Evolutionary conservation across 2,113 vertebrate species (phyloP).

Genomic region (Actenoides hombroni): DNA sequence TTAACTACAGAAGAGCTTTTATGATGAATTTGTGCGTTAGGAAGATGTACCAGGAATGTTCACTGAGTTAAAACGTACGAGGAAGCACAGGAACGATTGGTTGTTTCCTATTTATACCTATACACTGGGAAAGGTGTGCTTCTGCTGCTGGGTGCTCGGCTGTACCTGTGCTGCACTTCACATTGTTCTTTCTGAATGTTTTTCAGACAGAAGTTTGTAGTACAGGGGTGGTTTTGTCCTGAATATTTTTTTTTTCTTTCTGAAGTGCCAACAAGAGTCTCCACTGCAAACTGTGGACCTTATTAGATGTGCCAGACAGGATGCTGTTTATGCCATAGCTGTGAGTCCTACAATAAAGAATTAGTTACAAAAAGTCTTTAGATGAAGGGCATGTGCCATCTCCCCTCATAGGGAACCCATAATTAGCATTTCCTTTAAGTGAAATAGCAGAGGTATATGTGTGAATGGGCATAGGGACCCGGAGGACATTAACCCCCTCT

Average conservation of each 20-base stretch:
- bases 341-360: not conserved
- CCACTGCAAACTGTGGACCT: not conserved
- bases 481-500: not conserved
- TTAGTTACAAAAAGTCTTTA: not conserved
- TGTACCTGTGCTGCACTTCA: not conserved
- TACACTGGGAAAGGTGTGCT: no score
- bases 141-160: not conserved
- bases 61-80: not conserved
- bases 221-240: not conserved
- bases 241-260: not conserved
- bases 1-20: not conserved
- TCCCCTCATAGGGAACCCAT: accelerated
- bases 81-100: not conserved
- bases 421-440: not conserved
- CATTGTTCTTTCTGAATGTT: not conserved
- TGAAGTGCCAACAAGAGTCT: not conserved
- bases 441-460: accelerated
- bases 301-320: not conserved
- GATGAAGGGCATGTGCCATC: not conserved
- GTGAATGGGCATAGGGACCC: not conserved
- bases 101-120: not conserved
- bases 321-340: not conserved
- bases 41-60: not conserved
- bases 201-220: not conserved
- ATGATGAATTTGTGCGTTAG: not conserved